Base-by-base conservation (phyloP, 1,140 invertebrate species). In the Papilio xuthus region DNA sequence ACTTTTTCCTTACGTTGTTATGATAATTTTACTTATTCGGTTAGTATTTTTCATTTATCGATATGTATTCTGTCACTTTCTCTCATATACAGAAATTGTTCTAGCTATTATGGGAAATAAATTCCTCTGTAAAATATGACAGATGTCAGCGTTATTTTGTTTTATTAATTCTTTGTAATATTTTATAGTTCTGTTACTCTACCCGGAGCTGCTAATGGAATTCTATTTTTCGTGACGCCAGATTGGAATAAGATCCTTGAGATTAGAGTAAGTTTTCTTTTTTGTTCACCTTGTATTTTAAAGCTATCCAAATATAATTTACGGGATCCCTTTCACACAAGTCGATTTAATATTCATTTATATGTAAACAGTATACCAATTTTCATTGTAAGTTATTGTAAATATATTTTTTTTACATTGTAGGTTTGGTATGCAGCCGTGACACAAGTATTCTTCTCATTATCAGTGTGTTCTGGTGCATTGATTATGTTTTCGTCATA, bases 341-440 rank as follows among this genome's bases (percentile, higher is more conserved):
- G 2, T 60, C 9, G 56, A 60, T 60, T 60, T 9, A 4, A 23
- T 23, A 60, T 12, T 26, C 73, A 78, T 78, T 71, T 32, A 8
- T 78, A 53, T 73, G 44, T 47, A 47, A 47, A 12, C 44, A 47
- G 44, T 15, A 12, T 15, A 15, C 4, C 1, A 47, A 15, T 15
- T 15, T 47, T 18, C 6, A 47, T 47, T 4, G 44, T 18, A 47
- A 47, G 6, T 47, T 47, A 6, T 18, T 47, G 15, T 47, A 18
- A 47, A 12, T 76, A 32, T n/a, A 37, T 76, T 41, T 9, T n/a
- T 67, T 79, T 67, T 47, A 44, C 63, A 28, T 93, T 92, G 0
- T 89, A 95, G 90, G 96, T 97, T 0, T 98, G 97, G 97, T 97
- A 97, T 83, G 96, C 97, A 13, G 97, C 97, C 28, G 96, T 97